Evolutionary conservation across 2,888 invertebrate genomes (phyloP), one percentile per base, ranked within the genome.

Genomic region (Gryllus longicercus): DNA sequence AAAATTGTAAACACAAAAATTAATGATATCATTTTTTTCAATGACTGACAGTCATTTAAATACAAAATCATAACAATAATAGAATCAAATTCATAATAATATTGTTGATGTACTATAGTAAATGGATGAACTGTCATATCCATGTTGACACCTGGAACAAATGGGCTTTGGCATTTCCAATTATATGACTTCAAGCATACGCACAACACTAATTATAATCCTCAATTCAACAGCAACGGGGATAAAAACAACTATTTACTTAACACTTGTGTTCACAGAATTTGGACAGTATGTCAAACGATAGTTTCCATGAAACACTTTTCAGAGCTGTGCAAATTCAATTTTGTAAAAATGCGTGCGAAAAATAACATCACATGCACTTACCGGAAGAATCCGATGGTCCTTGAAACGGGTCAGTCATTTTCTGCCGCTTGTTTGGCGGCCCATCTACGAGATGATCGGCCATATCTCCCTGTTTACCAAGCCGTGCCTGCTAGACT

Each of bases 401-500:
- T 87, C 93, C 93, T 90, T 93, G 93, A 88, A 93, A 94, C 87
- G 93, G 91, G 90, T 94, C 93, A 87, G 90, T 89, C 89, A 97
- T 93, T 90, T 97, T 97, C 88, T 94, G 94, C 93, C 97, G 94
- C 93, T 97, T 97, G 88, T 93, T 96, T 89, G 97, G 96, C 92
- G 96, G 97, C 90, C 96, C 96, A 91, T 96, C 96, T 89, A 93
- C 93, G 88, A 95, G 92, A 91, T 95, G 95, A 92, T 97, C 97
- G 91, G 96, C 96, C 97, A 97, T 97, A 82, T 83, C 86, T 86
- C 86, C 89, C 90, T 91, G 91, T 91, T 91, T 91, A 91, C 91
- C 90, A 91, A 91, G 90, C 84, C 84, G 84, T 83, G 83, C 84
- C 84, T 84, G 83, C 84, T 83, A 82, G 83, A 82, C 83, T 84